A percentile compares a stretch with the other conserved stretches of the same genome.
These are phyloP conservation scores for Leptonema lineaticorne DNA, from an alignment of 1,140 invertebrate species.

Conservation along the genomic window DNA sequence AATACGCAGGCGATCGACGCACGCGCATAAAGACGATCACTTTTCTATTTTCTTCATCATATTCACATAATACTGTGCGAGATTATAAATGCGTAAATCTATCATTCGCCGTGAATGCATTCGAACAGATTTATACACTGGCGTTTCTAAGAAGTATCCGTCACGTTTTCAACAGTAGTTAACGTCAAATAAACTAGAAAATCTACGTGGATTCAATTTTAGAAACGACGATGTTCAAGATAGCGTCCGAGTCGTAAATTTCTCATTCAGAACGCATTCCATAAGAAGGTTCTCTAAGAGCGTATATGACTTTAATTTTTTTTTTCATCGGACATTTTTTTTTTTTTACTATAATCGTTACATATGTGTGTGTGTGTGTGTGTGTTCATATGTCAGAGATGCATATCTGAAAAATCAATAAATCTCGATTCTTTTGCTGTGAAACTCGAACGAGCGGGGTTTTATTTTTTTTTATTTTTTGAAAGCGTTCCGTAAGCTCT, in stretches of 20 bases:
- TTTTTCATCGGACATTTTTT: background rate
- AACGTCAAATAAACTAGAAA: constrained; percentile 16
- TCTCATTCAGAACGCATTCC: constrained; percentile 17
- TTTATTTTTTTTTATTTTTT: too few species aligned
- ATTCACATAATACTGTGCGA: background rate
- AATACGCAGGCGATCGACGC: too few species aligned
- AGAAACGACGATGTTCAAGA: background rate
- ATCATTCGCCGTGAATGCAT: background rate
- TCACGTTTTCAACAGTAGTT: constrained; percentile 10
- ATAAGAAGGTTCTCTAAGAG: background rate
- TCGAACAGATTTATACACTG: background rate
- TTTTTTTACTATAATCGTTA: background rate
- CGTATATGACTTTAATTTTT: background rate
- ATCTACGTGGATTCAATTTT: constrained; percentile 11
- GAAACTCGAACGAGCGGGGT: too few species aligned
- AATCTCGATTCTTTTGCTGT: constrained; percentile 13
- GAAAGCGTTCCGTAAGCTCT: constrained; percentile 14
- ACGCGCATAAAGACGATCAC: too few species aligned
- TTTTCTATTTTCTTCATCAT: background rate
- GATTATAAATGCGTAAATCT: constrained; percentile 13
- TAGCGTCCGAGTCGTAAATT: constrained; percentile 6
- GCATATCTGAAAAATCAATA: constrained; percentile 24
- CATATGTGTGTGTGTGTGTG: too few species aligned
- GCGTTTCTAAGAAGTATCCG: background rate
- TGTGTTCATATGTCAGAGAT: constrained; percentile 10